A percentile compares a stretch with the other conserved stretches of the same genome.
phyloP scores from a whole-genome alignment of 2,888 invertebrate species.

The Drosophila fungiperda region DNA sequence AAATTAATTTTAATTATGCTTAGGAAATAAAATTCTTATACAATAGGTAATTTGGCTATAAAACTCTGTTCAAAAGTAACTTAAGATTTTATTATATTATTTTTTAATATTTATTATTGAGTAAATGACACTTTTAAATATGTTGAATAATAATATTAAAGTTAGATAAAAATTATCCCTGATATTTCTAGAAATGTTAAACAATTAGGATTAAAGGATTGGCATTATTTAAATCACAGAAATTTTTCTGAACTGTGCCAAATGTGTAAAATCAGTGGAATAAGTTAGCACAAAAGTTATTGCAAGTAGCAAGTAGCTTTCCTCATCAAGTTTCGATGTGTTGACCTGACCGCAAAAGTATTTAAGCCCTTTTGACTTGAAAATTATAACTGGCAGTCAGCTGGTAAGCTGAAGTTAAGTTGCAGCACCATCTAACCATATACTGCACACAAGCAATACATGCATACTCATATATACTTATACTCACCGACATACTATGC shows the following conservation, averaged over 20 bases:
- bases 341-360: slow-evolving; percentile 67
- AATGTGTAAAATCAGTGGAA: not conserved
- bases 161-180: not conserved
- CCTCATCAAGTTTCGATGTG: slow-evolving; percentile 34
- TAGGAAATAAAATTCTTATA: not conserved
- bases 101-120: not conserved
- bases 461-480: slow-evolving; percentile 30
- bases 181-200: not conserved
- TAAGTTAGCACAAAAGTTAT: not conserved
- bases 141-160: no score
- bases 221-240: not conserved
- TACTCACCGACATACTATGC: slow-evolving; percentile 6
- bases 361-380: slow-evolving; percentile 65
- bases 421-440: slow-evolving; percentile 30
- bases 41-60: not conserved
- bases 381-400: slow-evolving; percentile 66
- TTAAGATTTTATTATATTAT: not conserved
- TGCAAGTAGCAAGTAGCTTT: not conserved
- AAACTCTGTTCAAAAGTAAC: not conserved
- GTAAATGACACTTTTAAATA: not conserved
- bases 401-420: slow-evolving; percentile 24
- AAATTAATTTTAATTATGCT: not conserved
- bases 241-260: not conserved
- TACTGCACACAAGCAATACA: slow-evolving; percentile 29
- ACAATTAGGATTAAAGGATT: not conserved